Evolutionary conservation across 2,888 invertebrate species (phyloP), one percentile per base, ranked within the genome.

Genomic region (Platycnemis pennipes): DNA sequence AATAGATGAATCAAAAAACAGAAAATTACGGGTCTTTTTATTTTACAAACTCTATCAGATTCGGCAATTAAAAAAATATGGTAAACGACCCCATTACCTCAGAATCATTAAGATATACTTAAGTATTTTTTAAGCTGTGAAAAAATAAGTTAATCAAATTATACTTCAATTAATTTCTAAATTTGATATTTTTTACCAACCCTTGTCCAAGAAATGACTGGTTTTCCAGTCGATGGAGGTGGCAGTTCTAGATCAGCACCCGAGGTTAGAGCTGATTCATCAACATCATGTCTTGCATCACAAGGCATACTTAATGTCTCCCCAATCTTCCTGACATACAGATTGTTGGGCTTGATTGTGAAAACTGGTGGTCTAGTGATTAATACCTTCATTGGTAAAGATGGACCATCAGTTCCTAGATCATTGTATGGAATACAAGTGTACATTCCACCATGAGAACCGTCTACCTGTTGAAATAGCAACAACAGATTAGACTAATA

Each of bases 371-470:
- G 98, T 95, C 98, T 98, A 97, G 98, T 98, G 95, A 98, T 98
- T 95, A 95, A 95, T 96, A 98, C 98, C 96, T 98, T 98, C 96
- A 99, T 99, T 94, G 98, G 97, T 56, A 98, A 97, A 94, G 99
- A 99, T 45, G 98, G 97, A 16, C 99, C 98, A 95, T 98, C 98
- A 49, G 98, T 98, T 94, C 99, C 99, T 96, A 99, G 97, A 95
- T 98, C 97, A 96, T 99, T 99, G 97, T 98, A 98, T 88, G 99
- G 99, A 45, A 99, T 99, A 96, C 99, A 99, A 95, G 98, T 98
- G 96, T 99, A 99, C 95, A 98, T 97, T 87, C 99, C 99, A 95
- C 98, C 98, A 96, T 99, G 99, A 13, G 97, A 97, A 96, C 98
- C 98, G 96, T 98, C 98, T 94, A 99, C 99, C 95, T 96, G 94